Percentiles rank a stretch among this genome's conserved stretches.
Evolutionary conservation across 2,797 vertebrate species (phyloP).

Genomic region (Rhabdomys pumilio): DNA sequence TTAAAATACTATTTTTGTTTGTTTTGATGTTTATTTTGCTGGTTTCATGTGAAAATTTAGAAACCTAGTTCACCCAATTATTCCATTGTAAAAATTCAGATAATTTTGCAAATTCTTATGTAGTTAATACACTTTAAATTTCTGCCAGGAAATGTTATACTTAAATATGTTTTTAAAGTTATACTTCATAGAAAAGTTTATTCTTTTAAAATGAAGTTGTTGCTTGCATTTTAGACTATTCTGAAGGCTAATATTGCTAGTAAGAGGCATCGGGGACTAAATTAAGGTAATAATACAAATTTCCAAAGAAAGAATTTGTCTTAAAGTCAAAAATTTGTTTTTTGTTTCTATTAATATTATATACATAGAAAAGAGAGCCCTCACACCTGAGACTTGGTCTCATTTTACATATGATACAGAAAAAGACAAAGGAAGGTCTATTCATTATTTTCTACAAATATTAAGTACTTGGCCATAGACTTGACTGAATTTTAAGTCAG

Average conservation of each 20-base stretch:
- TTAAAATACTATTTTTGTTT: background rate
- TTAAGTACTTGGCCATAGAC: constrained; percentile 18
- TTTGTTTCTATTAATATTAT: background rate
- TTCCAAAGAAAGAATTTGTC: constrained; percentile 36
- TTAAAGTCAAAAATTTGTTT: background rate
- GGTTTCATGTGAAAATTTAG: background rate
- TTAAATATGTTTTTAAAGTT: constrained; percentile 35
- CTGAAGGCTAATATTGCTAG: constrained; percentile 2
- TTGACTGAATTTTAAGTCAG: constrained; percentile 21
- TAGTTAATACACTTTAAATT: constrained; percentile 45
- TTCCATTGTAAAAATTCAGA: constrained; percentile 40
- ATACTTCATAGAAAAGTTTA: constrained; percentile 28
- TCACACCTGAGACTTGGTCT: background rate
- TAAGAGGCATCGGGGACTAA: background rate
- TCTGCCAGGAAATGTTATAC: constrained; percentile 10
- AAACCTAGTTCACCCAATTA: constrained; percentile 39
- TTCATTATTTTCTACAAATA: constrained; percentile 44
- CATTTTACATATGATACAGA: constrained; percentile 57
- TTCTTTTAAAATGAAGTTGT: constrained; percentile 35
- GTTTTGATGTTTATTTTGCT: constrained; percentile 49
- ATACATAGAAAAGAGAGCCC: background rate
- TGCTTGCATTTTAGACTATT: constrained; percentile 40
- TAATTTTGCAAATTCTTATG: constrained; percentile 55
- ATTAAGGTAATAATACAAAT: constrained; percentile 24
- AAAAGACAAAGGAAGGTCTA: constrained; percentile 3